Percentiles rank a stretch among this genome's conserved stretches.
Evolutionary conservation across 2,113 vertebrate genomes (phyloP).

Genomic region (Halichoeres trimaculatus): DNA sequence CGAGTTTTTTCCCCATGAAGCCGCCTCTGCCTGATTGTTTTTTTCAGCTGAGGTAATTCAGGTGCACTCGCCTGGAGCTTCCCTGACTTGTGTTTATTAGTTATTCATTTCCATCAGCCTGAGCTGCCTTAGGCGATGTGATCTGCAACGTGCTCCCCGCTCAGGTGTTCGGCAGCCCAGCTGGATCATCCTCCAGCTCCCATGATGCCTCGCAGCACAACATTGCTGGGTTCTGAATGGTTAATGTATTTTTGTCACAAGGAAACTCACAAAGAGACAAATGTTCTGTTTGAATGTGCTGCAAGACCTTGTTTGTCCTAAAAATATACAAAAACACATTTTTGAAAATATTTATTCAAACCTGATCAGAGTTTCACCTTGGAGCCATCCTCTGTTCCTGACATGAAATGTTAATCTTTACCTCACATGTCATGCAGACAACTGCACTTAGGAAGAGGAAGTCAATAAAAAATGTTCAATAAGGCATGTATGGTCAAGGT

Average conservation of each 20-base stretch:
- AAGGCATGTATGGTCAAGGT: neutral
- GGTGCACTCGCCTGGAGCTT: conserved; percentile 72
- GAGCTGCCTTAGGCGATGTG: conserved; percentile 58
- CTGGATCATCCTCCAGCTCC: conserved; percentile 45
- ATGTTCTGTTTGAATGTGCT: no score
- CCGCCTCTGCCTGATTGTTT: conserved; percentile 66
- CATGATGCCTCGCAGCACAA: conserved; percentile 44
- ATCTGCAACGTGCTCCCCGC: conserved; percentile 59
- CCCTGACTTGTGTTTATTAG: conserved; percentile 76
- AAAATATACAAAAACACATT: neutral
- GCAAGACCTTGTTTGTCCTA: neutral
- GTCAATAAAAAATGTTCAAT: neutral
- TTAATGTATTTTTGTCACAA: conserved; percentile 32
- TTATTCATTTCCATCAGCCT: conserved; percentile 77
- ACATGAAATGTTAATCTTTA: neutral
- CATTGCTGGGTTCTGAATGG: conserved; percentile 16
- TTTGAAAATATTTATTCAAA: neutral
- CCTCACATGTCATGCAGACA: neutral
- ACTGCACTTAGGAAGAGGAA: neutral
- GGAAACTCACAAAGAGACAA: neutral
- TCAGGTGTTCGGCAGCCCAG: conserved; percentile 62
- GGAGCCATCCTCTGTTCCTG: neutral
- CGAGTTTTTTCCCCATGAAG: conserved; percentile 15
- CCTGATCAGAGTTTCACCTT: neutral
- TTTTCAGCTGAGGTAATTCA: conserved; percentile 71